These are phyloP conservation scores for Corythoichthys haematopterus DNA, from an alignment of 2,113 vertebrate genomes.

Conservation along the genomic window DNA sequence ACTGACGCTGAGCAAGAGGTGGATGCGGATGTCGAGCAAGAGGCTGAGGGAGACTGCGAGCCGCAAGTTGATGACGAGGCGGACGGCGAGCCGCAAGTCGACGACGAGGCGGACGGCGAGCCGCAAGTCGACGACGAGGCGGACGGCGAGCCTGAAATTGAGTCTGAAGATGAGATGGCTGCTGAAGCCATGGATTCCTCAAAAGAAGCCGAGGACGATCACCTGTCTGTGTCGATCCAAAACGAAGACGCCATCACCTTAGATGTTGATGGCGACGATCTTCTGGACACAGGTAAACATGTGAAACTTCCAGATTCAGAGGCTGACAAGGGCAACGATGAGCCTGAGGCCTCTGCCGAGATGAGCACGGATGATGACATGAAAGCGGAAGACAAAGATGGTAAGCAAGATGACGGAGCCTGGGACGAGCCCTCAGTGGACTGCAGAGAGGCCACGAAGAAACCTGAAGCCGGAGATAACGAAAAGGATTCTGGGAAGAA, in stretches of 20 bases:
- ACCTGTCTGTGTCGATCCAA: conserved; percentile 98
- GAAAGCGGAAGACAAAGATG: conserved; percentile 86
- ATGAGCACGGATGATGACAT: conserved; percentile 86
- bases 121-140: conserved; percentile 20
- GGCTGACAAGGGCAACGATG: conserved; percentile 90
- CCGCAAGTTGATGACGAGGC: conserved; percentile 20
- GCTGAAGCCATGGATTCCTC: conserved; percentile 82
- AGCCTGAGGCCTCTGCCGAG: conserved; percentile 84
- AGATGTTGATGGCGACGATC: conserved; percentile 99
- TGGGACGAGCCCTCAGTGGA: conserved; percentile 89
- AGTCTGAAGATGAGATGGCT: conserved; percentile 76
- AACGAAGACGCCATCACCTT: conserved; percentile 99
- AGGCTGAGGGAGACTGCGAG: conserved; percentile 19
- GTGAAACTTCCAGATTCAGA: conserved; percentile 99
- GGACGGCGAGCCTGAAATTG: conserved; percentile 46
- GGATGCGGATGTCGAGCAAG: conserved; percentile 40
- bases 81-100: conserved; percentile 41
- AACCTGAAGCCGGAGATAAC: conserved; percentile 98
- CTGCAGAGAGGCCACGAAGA: conserved; percentile 91
- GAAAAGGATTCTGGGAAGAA: conserved; percentile 99
- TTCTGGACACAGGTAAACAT: conserved; percentile 99
- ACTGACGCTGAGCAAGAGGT: conserved; percentile 64
- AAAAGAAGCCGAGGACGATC: conserved; percentile 98
- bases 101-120: conserved; percentile 55
- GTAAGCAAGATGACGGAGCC: conserved; percentile 91